These are phyloP conservation scores for Drosophila nr. perissopoda DNA, from an alignment of 2,888 invertebrate genomes.

Conservation along the genomic window DNA sequence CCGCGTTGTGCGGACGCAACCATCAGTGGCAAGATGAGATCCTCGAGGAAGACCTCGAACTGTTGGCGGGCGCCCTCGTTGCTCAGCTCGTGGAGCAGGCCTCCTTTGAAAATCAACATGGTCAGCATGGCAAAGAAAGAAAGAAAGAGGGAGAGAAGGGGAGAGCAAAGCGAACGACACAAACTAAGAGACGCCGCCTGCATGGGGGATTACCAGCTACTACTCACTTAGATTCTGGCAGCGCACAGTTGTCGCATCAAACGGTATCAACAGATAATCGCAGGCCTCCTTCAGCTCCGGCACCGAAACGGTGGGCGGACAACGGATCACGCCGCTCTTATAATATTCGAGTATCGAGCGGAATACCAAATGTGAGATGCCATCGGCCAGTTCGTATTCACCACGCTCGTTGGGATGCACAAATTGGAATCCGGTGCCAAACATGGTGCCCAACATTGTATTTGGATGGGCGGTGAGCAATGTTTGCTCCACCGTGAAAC, in stretches of 20 bases:
- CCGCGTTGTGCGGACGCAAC: constrained; percentile 96
- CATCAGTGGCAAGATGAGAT: constrained; percentile 97
- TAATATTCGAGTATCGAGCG: constrained; percentile 98
- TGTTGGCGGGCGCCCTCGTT: constrained; percentile 99
- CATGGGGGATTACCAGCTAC: constrained; percentile 17
- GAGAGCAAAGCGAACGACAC: constrained; percentile 62
- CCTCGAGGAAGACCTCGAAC: constrained; percentile 98
- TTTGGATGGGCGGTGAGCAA: constrained; percentile 97
- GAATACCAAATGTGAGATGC: constrained; percentile 97
- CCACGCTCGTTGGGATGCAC: constrained; percentile 98
- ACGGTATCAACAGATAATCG: constrained; percentile 98
- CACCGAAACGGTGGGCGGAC: constrained; percentile 97
- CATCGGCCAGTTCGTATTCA: constrained; percentile 98
- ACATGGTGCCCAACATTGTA: constrained; percentile 99
- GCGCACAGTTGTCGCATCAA: constrained; percentile 97
- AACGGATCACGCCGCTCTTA: constrained; percentile 94
- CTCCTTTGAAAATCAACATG: constrained; percentile 86
- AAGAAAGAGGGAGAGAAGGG: constrained; percentile 28
- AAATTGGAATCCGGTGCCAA: constrained; percentile 95
- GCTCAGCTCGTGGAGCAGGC: constrained; percentile 97
- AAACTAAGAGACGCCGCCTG: constrained; percentile 64
- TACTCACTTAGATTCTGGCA: constrained; percentile 97
- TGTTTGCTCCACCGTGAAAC: constrained; percentile 96
- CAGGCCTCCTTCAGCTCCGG: constrained; percentile 99
- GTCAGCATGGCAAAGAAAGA: constrained; percentile 55